phyloP scores from a whole-genome alignment of 2,797 vertebrate species.

The Mus minutoides region DNA sequence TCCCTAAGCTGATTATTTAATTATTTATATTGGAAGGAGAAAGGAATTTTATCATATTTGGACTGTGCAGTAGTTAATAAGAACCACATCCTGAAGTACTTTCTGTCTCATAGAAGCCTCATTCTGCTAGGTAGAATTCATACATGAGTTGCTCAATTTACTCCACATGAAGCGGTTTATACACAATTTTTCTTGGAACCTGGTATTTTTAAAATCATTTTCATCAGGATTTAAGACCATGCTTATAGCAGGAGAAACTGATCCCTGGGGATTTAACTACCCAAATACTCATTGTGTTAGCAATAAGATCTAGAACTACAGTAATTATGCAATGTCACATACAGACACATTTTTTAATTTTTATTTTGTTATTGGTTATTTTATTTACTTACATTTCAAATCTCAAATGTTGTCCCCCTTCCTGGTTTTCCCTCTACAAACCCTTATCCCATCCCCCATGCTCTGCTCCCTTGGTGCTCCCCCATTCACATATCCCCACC shows the following conservation, averaged over 20 bases:
- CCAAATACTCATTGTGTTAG: slow-evolving; percentile 14
- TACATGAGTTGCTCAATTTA: slow-evolving; percentile 24
- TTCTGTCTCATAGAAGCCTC: slow-evolving; percentile 39
- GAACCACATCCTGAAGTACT: slow-evolving; percentile 46
- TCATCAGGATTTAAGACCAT: slow-evolving; percentile 21
- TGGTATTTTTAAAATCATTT: slow-evolving; percentile 50
- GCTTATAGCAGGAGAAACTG: slow-evolving; percentile 58
- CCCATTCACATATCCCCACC: too few species aligned
- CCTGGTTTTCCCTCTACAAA: too few species aligned
- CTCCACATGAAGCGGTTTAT: slow-evolving; percentile 19
- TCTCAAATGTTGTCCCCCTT: too few species aligned
- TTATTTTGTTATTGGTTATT: too few species aligned
- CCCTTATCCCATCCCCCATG: too few species aligned
- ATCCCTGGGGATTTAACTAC: background rate
- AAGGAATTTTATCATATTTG: slow-evolving; percentile 62
- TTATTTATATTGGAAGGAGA: slow-evolving; percentile 49
- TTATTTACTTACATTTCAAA: too few species aligned
- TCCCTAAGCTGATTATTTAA: slow-evolving; percentile 57
- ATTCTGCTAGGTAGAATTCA: background rate
- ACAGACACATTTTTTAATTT: background rate
- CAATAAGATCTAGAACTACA: slow-evolving; percentile 16
- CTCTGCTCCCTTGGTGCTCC: too few species aligned
- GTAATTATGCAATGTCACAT: background rate
- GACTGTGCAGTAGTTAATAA: slow-evolving; percentile 57
- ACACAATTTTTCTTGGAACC: slow-evolving; percentile 44